phyloP scores from a whole-genome alignment of 1,140 invertebrate species.

The Alviniconcha marisindica region DNA sequence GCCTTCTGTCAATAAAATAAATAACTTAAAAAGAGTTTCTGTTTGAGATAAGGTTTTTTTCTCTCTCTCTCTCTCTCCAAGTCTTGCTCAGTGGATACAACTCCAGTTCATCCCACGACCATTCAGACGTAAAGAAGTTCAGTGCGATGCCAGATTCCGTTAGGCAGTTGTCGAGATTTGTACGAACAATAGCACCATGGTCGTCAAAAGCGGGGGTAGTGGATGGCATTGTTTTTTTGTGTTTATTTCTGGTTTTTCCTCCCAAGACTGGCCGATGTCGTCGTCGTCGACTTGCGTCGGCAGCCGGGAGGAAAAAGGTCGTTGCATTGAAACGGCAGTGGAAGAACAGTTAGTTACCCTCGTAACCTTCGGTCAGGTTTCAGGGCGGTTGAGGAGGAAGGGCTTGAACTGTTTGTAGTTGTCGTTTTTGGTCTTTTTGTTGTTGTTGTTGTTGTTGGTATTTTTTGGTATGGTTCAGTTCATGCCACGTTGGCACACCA shows the following conservation, averaged over 20 bases:
- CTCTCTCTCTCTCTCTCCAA: not conserved
- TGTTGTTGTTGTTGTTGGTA: too few species aligned
- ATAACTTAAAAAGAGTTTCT: conserved; percentile 13
- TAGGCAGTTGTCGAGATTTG: not conserved
- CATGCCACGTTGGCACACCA: not conserved
- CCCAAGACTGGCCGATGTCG: not conserved
- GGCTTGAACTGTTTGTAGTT: not conserved
- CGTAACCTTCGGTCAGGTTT: conserved; percentile 28
- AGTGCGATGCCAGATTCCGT: not conserved
- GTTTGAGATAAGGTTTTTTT: not conserved
- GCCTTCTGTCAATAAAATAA: conserved; percentile 16
- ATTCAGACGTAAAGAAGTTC: not conserved
- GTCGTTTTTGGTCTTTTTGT: too few species aligned
- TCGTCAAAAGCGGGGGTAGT: not conserved
- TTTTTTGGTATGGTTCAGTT: not conserved
- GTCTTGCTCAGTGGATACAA: not conserved
- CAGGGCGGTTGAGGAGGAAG: not conserved
- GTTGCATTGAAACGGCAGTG: conserved; percentile 61
- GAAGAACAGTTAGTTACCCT: conserved; percentile 31
- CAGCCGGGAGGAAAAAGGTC: conserved; percentile 21
- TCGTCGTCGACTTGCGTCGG: conserved; percentile 1
- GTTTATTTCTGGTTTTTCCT: not conserved
- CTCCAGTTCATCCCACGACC: too few species aligned
- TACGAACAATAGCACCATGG: not conserved
- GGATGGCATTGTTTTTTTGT: conserved; percentile 28